Base-by-base conservation (phyloP, 2,888 invertebrate genomes). In the Apamea epomidion region DNA sequence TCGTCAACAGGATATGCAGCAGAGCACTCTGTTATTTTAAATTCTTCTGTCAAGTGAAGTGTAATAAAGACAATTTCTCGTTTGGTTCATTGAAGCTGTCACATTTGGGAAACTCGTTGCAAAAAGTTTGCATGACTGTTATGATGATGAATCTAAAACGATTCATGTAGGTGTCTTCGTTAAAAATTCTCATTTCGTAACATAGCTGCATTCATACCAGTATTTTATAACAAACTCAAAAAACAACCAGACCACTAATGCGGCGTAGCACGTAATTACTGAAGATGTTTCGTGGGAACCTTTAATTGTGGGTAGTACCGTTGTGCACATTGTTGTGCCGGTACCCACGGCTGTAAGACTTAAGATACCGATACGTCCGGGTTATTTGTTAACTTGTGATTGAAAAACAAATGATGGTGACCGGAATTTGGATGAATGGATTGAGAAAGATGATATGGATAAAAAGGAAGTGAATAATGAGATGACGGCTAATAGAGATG, bases 231-330 rank as follows among this genome's bases (percentile, higher is more conserved):
- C 79, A 80, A 70, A 74, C 75, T 72, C 78, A 74, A 78, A 73
- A 76, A 67, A 81, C 80, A 79, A 81, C 83, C 45, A 81, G 54
- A 64, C 70, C 76, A 72, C 54, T 80, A 87, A 89, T 74, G 60
- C n/a, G 32, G 71, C 89, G 75, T 89, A 72, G 62, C 80, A 76
- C 6, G 81, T 89, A 87, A 88, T 88, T 85, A 87, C 71, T 42
- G 64, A 76, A 88, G 83, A 76, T 45, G 83, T 54, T 64, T 70
- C 88, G 88, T 89, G 88, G 86, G 88, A 89, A 89, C 51, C 71
- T 69, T 76, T 87, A 88, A 87, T 88, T 88, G 89, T 82, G 80
- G 72, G 8, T 73, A n/a, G 77, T 89, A 82, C 89, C 87, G 87
- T 87, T 87, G 84, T 25, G 0, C 62, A 14, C 75, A 88, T 88